phyloP scores from a whole-genome alignment of 1,140 invertebrate genomes.

The Drosophila varians region DNA sequence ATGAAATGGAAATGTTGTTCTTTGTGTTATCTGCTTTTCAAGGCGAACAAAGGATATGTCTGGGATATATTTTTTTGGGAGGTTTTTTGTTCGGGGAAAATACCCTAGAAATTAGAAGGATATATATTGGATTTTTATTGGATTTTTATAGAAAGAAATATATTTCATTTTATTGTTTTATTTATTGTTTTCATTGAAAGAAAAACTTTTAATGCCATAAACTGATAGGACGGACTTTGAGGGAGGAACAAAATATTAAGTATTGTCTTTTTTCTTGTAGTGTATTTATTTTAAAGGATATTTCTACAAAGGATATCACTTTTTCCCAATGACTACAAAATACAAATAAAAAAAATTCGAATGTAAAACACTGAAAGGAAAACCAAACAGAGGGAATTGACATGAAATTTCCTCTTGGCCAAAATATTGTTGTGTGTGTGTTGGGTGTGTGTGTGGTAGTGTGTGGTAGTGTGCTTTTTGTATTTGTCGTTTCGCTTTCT shows the following conservation, averaged over 20 bases:
- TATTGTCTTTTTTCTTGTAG: too few relatives aligned
- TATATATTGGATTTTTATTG: too few relatives aligned
- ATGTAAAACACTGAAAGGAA: conserved; percentile 12
- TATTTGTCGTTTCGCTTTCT: conserved; percentile 49
- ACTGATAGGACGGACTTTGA: too few relatives aligned
- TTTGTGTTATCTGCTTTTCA: conserved; percentile 20
- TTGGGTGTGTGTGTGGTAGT: neutral
- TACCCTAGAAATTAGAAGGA: too few relatives aligned
- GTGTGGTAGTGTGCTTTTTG: conserved; percentile 8
- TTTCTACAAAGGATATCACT: neutral
- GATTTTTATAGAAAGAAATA: too few relatives aligned
- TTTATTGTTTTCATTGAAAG: too few relatives aligned
- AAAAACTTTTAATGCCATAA: too few relatives aligned
- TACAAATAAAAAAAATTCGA: neutral
- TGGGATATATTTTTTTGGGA: neutral
- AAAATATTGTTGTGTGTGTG: conserved; percentile 9
- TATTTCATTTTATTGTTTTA: too few relatives aligned
- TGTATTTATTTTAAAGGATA: too few relatives aligned
- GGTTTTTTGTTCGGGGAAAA: neutral
- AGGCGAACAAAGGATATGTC: conserved; percentile 19
- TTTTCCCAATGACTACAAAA: conserved; percentile 4
- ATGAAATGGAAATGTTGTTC: too few relatives aligned
- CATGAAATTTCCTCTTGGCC: conserved; percentile 25
- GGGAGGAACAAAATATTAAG: too few relatives aligned
- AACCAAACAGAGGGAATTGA: conserved; percentile 22